Evolutionary conservation across 2,113 vertebrate species (phyloP).

Genomic region (Erythrolamprus reginae): DNA sequence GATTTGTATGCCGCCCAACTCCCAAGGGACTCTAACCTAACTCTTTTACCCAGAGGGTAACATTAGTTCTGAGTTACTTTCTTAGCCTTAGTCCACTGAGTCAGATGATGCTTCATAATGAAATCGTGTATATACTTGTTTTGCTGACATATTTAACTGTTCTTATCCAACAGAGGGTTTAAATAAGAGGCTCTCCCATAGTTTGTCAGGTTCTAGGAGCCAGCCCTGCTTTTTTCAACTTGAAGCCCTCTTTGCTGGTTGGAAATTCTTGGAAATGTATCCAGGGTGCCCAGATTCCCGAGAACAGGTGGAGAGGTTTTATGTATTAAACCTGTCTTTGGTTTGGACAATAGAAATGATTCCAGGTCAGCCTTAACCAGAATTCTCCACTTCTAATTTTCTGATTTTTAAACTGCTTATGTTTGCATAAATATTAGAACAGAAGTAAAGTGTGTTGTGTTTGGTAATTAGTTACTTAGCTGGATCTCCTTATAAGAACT

Average conservation of each 20-base stretch:
- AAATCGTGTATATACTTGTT: background rate
- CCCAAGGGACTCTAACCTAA: too few relatives aligned
- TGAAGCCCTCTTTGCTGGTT: background rate
- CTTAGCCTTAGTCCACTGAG: background rate
- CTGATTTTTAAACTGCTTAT: background rate
- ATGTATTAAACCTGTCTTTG: background rate
- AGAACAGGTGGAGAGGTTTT: background rate
- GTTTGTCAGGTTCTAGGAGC: background rate
- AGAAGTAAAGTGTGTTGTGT: background rate
- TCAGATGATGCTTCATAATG: background rate
- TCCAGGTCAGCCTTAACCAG: background rate
- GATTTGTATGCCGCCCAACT: too few relatives aligned
- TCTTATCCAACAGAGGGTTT: background rate
- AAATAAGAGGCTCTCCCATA: background rate
- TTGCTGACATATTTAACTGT: background rate
- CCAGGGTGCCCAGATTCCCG: background rate
- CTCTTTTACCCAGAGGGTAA: background rate
- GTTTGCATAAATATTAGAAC: background rate
- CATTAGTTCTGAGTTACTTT: background rate
- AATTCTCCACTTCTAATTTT: background rate
- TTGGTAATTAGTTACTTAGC: background rate
- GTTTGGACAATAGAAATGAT: background rate
- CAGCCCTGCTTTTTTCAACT: background rate
- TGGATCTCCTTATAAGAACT: background rate
- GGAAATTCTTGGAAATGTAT: background rate